A percentile compares a stretch with the other conserved stretches of the same genome.
Conservation (phyloP, 2,888 invertebrate genomes). For the Megalurothrips usitatus region DNA sequence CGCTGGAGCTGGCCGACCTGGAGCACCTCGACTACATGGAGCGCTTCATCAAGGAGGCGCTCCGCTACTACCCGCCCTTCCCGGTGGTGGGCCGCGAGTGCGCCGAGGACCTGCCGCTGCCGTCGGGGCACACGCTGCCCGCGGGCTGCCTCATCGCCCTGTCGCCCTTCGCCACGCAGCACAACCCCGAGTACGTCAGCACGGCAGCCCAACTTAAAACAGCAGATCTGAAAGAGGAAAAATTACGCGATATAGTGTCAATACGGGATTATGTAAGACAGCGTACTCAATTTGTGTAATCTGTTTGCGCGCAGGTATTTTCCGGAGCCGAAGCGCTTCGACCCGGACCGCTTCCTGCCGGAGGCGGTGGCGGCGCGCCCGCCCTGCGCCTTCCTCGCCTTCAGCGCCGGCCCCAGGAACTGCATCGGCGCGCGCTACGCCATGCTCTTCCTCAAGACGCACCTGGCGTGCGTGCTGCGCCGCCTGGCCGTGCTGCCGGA, state of each 20-base stretch:
- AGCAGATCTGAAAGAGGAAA: too few relatives aligned
- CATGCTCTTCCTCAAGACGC: neutral
- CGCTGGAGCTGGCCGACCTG: slow-evolving; percentile 6
- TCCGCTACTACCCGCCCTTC: slow-evolving; percentile 15
- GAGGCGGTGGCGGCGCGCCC: neutral
- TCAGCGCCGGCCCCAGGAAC: neutral
- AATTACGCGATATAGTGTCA: too few relatives aligned
- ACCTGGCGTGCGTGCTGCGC: slow-evolving; percentile 4
- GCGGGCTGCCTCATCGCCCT: slow-evolving; percentile 8
- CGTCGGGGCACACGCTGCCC: slow-evolving; percentile 13
- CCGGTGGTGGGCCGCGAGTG: neutral
- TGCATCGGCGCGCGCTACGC: slow-evolving; percentile 12
- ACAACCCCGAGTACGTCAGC: neutral
- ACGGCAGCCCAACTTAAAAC: too few relatives aligned
- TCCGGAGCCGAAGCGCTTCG: neutral
- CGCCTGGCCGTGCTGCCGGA: neutral
- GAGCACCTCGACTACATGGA: neutral
- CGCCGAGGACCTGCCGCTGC: neutral
- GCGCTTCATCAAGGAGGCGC: slow-evolving; percentile 2
- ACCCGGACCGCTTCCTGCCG: slow-evolving; percentile 16
- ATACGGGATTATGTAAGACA: too few relatives aligned
- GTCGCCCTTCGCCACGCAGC: neutral
- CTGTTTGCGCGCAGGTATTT: neutral
- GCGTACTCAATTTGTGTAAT: too few relatives aligned
- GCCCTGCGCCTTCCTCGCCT: neutral